These are phyloP conservation scores for Pachliopta kotzebuea DNA, from an alignment of 2,888 invertebrate genomes.

Conservation along the genomic window DNA sequence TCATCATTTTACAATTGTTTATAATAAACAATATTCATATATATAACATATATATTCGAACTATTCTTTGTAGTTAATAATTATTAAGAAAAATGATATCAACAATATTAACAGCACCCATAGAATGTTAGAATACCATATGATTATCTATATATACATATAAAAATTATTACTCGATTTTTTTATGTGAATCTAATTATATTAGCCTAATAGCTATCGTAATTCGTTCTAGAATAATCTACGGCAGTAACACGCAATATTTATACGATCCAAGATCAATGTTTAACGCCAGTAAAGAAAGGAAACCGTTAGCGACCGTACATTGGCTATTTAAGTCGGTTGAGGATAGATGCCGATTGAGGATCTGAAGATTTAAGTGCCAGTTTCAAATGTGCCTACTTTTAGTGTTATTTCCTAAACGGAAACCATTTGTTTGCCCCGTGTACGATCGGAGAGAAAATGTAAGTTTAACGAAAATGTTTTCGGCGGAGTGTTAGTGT, in stretches of 20 bases:
- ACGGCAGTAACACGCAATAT: constrained; percentile 29
- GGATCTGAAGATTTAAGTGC: constrained; percentile 77
- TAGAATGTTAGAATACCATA: no score
- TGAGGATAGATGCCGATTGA: constrained; percentile 74
- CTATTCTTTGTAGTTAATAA: no score
- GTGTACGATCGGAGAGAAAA: constrained; percentile 66
- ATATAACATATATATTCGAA: no score
- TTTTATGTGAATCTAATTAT: not conserved
- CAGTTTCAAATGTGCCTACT: constrained; percentile 78
- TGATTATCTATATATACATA: no score
- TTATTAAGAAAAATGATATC: no score
- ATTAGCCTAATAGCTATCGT: not conserved
- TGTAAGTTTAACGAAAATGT: constrained; percentile 54
- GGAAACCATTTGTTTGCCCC: constrained; percentile 76
- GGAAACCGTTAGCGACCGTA: constrained; percentile 49
- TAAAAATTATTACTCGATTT: not conserved
- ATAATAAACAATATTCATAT: no score
- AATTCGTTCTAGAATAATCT: not conserved
- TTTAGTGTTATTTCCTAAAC: constrained; percentile 79
- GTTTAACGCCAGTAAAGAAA: constrained; percentile 59
- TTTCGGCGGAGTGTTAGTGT: constrained; percentile 53
- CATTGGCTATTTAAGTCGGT: constrained; percentile 60
- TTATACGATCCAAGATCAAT: constrained; percentile 49
- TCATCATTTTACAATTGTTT: no score
- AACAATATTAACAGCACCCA: no score